Percentiles rank a stretch among this genome's conserved stretches.
Evolutionary conservation across 2,888 invertebrate species (phyloP).

Genomic region (Pelosia muscerda): DNA sequence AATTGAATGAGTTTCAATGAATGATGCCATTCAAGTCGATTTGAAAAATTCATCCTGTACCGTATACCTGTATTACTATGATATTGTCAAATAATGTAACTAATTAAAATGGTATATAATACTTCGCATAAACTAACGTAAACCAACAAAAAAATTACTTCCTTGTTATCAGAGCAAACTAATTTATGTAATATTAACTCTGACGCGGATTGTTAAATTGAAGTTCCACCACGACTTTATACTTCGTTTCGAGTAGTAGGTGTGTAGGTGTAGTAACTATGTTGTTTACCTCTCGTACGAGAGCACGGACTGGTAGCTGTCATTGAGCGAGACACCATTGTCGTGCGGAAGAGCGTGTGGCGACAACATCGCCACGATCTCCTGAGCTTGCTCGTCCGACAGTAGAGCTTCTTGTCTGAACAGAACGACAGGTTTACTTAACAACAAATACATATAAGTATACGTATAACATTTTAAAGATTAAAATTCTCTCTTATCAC

Average conservation of each 20-base stretch:
- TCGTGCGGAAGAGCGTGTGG: constrained; percentile 84
- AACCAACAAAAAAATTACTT: neutral
- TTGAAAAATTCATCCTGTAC: too few relatives aligned
- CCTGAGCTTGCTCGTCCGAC: constrained; percentile 96
- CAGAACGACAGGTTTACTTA: constrained; percentile 20
- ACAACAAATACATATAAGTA: neutral
- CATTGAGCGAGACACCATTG: constrained; percentile 85
- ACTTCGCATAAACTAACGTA: neutral
- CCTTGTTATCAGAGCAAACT: neutral
- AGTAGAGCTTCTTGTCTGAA: constrained; percentile 92
- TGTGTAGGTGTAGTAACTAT: neutral
- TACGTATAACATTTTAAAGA: neutral
- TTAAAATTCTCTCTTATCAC: constrained; percentile 1
- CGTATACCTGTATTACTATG: too few relatives aligned
- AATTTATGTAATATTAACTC: neutral
- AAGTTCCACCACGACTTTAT: neutral
- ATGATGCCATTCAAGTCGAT: neutral
- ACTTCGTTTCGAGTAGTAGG: neutral
- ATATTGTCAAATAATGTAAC: too few relatives aligned
- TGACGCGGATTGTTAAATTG: too few relatives aligned
- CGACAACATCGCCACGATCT: constrained; percentile 93
- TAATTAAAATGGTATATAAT: neutral
- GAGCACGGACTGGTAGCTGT: constrained; percentile 87
- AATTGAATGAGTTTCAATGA: neutral
- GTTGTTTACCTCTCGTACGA: constrained; percentile 80